These are phyloP conservation scores for Poecilus cupreus DNA, from an alignment of 2,888 invertebrate genomes.

Conservation along the genomic window DNA sequence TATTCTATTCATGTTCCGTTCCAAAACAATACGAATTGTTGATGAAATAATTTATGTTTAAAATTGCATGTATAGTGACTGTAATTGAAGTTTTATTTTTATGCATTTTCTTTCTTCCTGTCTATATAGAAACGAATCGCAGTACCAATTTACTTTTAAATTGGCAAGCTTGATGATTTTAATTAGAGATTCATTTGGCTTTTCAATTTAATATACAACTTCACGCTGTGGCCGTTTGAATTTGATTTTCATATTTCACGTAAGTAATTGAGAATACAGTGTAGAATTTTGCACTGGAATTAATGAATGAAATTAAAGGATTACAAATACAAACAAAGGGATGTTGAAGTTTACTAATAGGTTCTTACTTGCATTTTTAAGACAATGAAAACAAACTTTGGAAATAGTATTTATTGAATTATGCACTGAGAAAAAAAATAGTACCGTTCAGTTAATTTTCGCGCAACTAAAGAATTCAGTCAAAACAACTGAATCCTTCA, in stretches of 20 bases:
- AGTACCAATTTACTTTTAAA: slow-evolving; percentile 49
- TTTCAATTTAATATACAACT: slow-evolving; percentile 45
- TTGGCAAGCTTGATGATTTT: slow-evolving; percentile 45
- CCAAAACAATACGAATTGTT: slow-evolving; percentile 18
- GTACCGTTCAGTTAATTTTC: too few species aligned
- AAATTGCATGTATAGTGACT: slow-evolving; percentile 21
- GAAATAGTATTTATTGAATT: too few species aligned
- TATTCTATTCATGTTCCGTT: slow-evolving; percentile 5
- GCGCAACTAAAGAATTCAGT: too few species aligned
- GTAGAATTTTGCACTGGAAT: neutral
- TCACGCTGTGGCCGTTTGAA: slow-evolving; percentile 37
- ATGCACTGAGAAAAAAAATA: too few species aligned
- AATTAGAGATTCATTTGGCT: slow-evolving; percentile 51
- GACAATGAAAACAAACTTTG: too few species aligned
- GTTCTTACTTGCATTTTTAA: neutral
- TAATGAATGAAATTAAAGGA: slow-evolving; percentile 23
- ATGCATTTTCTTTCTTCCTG: slow-evolving; percentile 22
- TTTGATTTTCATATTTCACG: slow-evolving; percentile 48
- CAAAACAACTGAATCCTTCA: too few species aligned
- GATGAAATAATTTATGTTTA: slow-evolving; percentile 10
- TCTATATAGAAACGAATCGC: neutral
- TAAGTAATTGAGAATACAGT: slow-evolving; percentile 27
- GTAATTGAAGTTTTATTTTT: slow-evolving; percentile 19
- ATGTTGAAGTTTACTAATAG: neutral
- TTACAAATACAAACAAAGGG: slow-evolving; percentile 7